Base-by-base conservation (phyloP, 2,797 vertebrate species). In the Florisuga fusca region DNA sequence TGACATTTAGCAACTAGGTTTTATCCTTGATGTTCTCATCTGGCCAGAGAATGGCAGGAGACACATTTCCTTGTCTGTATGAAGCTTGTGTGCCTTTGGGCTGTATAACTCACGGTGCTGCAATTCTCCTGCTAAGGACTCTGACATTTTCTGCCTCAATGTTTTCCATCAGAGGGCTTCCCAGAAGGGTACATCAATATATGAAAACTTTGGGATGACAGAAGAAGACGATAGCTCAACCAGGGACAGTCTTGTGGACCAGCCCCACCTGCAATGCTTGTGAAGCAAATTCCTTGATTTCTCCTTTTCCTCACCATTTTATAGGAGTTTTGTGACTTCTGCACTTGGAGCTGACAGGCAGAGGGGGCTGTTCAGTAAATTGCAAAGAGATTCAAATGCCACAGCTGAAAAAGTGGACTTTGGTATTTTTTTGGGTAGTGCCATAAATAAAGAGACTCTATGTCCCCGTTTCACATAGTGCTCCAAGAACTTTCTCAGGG, bases 101-200 rank as follows among this genome's bases (percentile, higher is more conserved):
- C 61, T n/a, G 3, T 46, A 20, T 61, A 94, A 88, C 21, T 91
- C 76, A 79, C 8, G 51, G 43, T 1, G 1, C 66, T 81, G 75
- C 1, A 4, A 73, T 51, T 58, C 67, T 92, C 73, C 63, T 71
- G 36, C 74, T 76, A 63, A 72, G 76, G 79, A 69, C 66, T 75
- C 54, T 89, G 93, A 88, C 85, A 90, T 91, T 96, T 95, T 46
- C 89, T 92, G 43, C 31, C 2, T 4, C 80, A 48, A 18, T 50
- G 38, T 38, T 69, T 81, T 89, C 78, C 53, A 41, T 72, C 62
- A 75, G 72, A 92, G 46, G 41, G 46, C 73, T 93, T 84, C 79
- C 84, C 84, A 66, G 91, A 91, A 96, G 82, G 90, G 38, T 93
- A 85, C 62, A 84, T 95, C 95, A 91, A 94, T 89, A 94, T 91